These are phyloP conservation scores for Drosophila austrosaltans DNA, from an alignment of 2,888 invertebrate genomes.

Conservation along the genomic window DNA sequence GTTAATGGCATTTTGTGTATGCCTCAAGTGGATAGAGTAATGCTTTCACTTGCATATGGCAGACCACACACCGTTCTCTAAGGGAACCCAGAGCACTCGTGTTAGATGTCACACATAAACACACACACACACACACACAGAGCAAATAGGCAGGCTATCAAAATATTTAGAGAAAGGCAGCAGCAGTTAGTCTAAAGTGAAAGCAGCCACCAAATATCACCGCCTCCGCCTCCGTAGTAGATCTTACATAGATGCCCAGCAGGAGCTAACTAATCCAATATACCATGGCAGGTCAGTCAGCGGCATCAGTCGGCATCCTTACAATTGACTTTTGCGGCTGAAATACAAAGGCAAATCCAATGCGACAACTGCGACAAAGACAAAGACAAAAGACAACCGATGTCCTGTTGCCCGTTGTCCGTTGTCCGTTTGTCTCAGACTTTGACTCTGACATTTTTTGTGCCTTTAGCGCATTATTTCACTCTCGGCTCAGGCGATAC, in stretches of 20 bases:
- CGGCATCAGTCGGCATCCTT: slow-evolving; percentile 57
- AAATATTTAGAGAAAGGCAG: slow-evolving; percentile 55
- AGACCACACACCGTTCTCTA: slow-evolving; percentile 62
- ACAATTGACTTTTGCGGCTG: slow-evolving; percentile 77
- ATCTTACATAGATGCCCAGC: slow-evolving; percentile 60
- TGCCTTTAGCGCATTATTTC: slow-evolving; percentile 66
- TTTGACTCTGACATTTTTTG: slow-evolving; percentile 42
- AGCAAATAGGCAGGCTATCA: slow-evolving; percentile 34
- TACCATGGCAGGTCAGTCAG: slow-evolving; percentile 22
- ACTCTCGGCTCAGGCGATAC: slow-evolving; percentile 44
- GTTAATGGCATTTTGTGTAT: slow-evolving; percentile 70
- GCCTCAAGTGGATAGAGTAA: slow-evolving; percentile 64
- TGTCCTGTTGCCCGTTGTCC: not conserved
- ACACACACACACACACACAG: slow-evolving; percentile 19
- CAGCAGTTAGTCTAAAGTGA: slow-evolving; percentile 54
- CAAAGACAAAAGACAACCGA: slow-evolving; percentile 35
- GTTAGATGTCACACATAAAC: slow-evolving; percentile 70
- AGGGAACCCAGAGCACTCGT: slow-evolving; percentile 52
- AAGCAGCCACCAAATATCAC: slow-evolving; percentile 48
- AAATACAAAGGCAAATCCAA: slow-evolving; percentile 64
- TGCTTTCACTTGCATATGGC: slow-evolving; percentile 64
- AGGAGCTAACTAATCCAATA: slow-evolving; percentile 63
- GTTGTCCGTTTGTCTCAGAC: not conserved
- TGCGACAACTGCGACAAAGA: slow-evolving; percentile 59
- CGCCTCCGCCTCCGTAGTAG: slow-evolving; percentile 42